Evolutionary conservation across 2,888 invertebrate species (phyloP).

Genomic region (Mesorhabditis sp.): DNA sequence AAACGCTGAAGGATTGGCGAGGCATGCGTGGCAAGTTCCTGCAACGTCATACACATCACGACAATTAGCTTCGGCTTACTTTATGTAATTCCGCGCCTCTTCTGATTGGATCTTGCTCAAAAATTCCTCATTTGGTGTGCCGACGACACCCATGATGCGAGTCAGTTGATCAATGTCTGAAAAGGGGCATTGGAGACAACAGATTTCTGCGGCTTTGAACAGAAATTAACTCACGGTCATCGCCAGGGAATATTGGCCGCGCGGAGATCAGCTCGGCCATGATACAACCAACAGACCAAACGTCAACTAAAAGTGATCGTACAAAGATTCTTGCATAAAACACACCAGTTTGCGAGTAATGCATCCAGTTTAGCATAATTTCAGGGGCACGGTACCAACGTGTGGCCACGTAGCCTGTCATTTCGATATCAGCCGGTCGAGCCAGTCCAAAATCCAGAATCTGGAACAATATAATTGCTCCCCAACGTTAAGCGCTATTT

Average conservation of each 20-base stretch:
- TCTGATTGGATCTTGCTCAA: constrained; percentile 85
- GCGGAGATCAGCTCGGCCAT: constrained; percentile 51
- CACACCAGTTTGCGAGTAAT: constrained; percentile 87
- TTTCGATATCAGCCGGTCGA: constrained; percentile 68
- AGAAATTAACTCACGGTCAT: constrained; percentile 37
- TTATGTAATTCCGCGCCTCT: constrained; percentile 86
- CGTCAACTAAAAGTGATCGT: constrained; percentile 40
- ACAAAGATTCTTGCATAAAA: not conserved
- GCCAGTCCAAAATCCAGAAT: constrained; percentile 62
- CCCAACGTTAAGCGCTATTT: not conserved
- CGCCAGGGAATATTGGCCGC: constrained; percentile 49
- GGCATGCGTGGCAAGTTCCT: constrained; percentile 38
- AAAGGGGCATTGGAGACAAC: constrained; percentile 22
- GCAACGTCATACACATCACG: constrained; percentile 7
- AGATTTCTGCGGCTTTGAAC: no score
- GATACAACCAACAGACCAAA: constrained; percentile 57
- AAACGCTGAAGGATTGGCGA: constrained; percentile 59
- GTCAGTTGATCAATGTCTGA: constrained; percentile 94
- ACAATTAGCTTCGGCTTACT: constrained; percentile 10
- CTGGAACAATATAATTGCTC: constrained; percentile 59
- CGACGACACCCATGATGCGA: constrained; percentile 90
- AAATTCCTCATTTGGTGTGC: constrained; percentile 85
- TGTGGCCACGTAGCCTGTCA: constrained; percentile 76
- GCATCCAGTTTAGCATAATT: constrained; percentile 73
- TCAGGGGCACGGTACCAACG: constrained; percentile 58